Conservation (phyloP, 2,888 invertebrate genomes). For the Yponomeuta sedellus region DNA sequence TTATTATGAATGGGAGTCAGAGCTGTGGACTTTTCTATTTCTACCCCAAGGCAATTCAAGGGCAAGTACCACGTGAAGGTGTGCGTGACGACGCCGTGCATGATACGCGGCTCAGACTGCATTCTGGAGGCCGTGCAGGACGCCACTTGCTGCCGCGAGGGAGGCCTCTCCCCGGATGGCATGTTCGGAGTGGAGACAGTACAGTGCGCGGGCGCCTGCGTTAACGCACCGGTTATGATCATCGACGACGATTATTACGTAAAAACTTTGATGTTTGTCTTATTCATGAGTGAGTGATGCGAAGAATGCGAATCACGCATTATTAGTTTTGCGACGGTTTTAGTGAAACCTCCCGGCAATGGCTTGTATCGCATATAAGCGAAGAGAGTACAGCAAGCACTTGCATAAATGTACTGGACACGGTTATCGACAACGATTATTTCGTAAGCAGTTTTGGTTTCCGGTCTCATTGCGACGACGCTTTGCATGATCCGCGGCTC, state of each 20-base stretch:
- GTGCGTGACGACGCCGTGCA: slow-evolving; percentile 59
- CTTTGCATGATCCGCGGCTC: too few species aligned
- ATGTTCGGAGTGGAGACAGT: slow-evolving; percentile 60
- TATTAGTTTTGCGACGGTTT: too few species aligned
- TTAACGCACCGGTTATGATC: slow-evolving; percentile 55
- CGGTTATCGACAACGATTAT: too few species aligned
- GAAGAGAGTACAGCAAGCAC: too few species aligned
- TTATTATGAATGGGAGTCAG: too few species aligned
- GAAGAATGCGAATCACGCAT: too few species aligned
- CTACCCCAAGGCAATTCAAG: slow-evolving; percentile 39
- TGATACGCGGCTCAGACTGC: slow-evolving; percentile 54
- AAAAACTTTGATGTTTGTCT: slow-evolving; percentile 24
- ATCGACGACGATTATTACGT: slow-evolving; percentile 66
- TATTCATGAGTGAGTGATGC: too few species aligned
- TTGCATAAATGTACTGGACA: too few species aligned
- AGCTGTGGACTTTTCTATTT: too few species aligned
- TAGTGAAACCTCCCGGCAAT: too few species aligned
- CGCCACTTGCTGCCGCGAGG: slow-evolving; percentile 42
- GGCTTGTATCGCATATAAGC: slow-evolving; percentile 48
- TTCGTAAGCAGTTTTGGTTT: too few species aligned
- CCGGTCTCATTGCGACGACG: too few species aligned
- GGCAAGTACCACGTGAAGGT: slow-evolving; percentile 61
- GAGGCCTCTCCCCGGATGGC: slow-evolving; percentile 44
- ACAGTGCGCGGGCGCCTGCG: slow-evolving; percentile 62
- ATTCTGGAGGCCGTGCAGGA: slow-evolving; percentile 48